Percentiles rank a stretch among this genome's conserved stretches.
Evolutionary conservation across 1,140 invertebrate species (phyloP).

Genomic region (Bombus ignitus): DNA sequence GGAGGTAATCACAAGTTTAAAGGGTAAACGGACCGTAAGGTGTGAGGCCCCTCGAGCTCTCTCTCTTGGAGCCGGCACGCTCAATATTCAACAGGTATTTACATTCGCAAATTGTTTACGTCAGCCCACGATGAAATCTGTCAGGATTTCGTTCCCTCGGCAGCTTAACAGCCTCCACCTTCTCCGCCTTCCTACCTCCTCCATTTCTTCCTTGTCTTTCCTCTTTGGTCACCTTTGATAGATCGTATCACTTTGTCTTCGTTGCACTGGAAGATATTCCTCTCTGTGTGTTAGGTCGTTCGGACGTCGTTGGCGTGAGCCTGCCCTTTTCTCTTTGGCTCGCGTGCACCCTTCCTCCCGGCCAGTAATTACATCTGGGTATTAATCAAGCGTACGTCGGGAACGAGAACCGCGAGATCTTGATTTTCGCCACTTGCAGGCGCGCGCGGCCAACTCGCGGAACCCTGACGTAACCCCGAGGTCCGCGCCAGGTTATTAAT

Average conservation of each 20-base stretch:
- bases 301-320: background rate
- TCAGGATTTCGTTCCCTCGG: constrained; percentile 75
- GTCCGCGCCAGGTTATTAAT: constrained; percentile 34
- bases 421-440: constrained; percentile 58
- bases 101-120: constrained; percentile 82
- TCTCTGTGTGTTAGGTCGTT: background rate
- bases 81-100: constrained; percentile 82
- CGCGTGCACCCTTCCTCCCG: constrained; percentile 46
- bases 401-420: constrained; percentile 63
- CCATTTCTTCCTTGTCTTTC: background rate
- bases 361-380: constrained; percentile 67
- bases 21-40: constrained; percentile 77
- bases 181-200: background rate
- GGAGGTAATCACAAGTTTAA: constrained; percentile 76
- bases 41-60: constrained; percentile 73
- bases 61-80: constrained; percentile 51
- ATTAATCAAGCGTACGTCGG: constrained; percentile 63
- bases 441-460: background rate
- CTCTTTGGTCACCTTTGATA: background rate
- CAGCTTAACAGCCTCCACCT: constrained; percentile 65
- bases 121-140: constrained; percentile 81
- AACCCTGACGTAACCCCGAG: constrained; percentile 10
- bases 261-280: background rate
- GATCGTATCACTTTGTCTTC: background rate
- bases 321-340: constrained; percentile 39